These are phyloP conservation scores for Propithecus perrieri DNA, from an alignment of 2,797 vertebrate species.

Conservation along the genomic window DNA sequence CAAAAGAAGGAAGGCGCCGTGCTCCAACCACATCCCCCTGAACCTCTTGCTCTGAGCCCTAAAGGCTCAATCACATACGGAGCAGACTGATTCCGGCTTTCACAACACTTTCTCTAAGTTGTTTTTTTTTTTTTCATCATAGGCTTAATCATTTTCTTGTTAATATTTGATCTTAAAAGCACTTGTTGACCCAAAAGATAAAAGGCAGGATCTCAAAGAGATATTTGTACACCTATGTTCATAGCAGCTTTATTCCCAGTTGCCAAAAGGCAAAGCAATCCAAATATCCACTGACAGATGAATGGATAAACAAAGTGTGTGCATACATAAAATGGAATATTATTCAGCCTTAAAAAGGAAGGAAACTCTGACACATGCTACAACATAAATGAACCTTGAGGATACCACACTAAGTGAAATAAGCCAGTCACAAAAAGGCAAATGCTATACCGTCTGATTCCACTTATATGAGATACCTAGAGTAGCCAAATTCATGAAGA, in stretches of 20 bases:
- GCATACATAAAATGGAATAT: no score
- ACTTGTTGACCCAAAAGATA: background rate
- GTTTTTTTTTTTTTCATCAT: background rate
- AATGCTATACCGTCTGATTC: background rate
- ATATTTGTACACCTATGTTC: background rate
- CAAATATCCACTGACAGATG: background rate
- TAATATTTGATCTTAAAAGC: background rate
- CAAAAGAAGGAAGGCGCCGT: background rate
- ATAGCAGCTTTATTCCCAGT: background rate
- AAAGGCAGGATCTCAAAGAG: background rate
- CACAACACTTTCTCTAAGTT: background rate
- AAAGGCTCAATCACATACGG: background rate
- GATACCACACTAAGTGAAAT: background rate
- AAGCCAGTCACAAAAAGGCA: background rate
- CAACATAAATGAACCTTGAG: background rate
- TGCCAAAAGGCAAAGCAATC: background rate
- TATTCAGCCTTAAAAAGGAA: background rate
- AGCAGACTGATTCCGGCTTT: background rate
- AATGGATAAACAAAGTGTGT: background rate
- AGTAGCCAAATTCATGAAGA: background rate
- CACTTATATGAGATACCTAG: no score
- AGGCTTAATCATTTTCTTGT: background rate
- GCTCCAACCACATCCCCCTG: background rate
- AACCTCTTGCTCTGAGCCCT: background rate
- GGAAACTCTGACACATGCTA: background rate